Base-by-base conservation (phyloP, 2,888 invertebrate species). In the Limnephilus auricula region DNA sequence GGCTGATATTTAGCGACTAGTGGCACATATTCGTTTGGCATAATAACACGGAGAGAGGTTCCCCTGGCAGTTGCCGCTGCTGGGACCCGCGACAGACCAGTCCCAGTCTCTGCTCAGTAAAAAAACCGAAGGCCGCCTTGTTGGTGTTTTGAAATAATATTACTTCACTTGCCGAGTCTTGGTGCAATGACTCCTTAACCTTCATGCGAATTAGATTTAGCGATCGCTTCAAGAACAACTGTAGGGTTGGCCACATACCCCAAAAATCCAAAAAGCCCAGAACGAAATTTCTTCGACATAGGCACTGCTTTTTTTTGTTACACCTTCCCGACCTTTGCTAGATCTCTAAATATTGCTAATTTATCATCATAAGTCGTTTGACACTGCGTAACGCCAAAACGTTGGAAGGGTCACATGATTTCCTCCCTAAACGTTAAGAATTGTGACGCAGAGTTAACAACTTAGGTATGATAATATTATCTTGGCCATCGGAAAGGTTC, bases 131-230 rank as follows among this genome's bases (percentile, higher is more conserved):
- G 90, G 90, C 79, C 90, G 85, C 32, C 79, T 85, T 50, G 90
- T 83, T 65, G 89, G 50, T 34, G 90, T 78, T 85, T 90, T 45
- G 65, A 79, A 85, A 90, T 79, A 32, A 86, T 87, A 85, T 50
- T 79, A 45, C 79, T 65, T 79, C 90, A 86, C 78, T 90, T 65
- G 65, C 78, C 37, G 90, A 30, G 83, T 30, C 90, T 65, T 40
- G 82, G 90, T 86, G 86, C 90, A 86, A 86, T 90, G 86, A 90
- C 90, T 86, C 90, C 45, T 34, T 90, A 90, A 90, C 90, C 90
- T 90, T 90, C 90, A 45, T 31, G 50, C 65, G 87, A 90, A 86
- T 84, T 90, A 86, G 90, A 90, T 79, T 79, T 65, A 65, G 90
- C 83, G n/a, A 30, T 78, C 80, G 50, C 31, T 30, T 37, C 37